Conservation (phyloP, 2,888 invertebrate species). For the Caenorhabditis japonica region DNA sequence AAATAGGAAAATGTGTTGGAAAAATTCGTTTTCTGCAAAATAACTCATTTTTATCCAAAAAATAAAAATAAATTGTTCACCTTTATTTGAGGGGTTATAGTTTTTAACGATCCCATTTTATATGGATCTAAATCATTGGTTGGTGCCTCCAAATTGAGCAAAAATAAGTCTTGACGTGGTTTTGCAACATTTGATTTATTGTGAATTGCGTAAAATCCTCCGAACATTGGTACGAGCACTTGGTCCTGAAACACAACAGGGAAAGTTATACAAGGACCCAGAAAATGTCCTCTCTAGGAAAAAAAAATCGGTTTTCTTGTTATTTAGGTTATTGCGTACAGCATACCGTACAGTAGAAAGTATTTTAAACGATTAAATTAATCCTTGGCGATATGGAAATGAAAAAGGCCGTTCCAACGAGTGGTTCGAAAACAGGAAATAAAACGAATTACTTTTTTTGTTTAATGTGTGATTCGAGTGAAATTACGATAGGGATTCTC, state of each 20-base stretch:
- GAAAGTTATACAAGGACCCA: too few species aligned
- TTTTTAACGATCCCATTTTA: neutral
- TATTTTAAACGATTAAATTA: too few species aligned
- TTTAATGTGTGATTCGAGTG: too few species aligned
- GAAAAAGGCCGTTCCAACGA: too few species aligned
- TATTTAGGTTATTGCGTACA: too few species aligned
- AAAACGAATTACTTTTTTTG: too few species aligned
- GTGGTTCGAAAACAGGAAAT: too few species aligned
- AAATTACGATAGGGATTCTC: too few species aligned
- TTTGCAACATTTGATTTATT: slow-evolving; percentile 7
- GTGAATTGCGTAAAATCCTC: slow-evolving; percentile 29
- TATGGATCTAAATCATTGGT: slow-evolving; percentile 27
- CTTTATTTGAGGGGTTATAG: slow-evolving; percentile 7
- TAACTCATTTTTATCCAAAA: neutral
- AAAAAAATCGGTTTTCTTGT: too few species aligned
- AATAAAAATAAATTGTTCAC: slow-evolving; percentile 1
- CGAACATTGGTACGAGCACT: slow-evolving; percentile 33
- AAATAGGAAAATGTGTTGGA: slow-evolving; percentile 30
- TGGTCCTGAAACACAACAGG: slow-evolving; percentile 27
- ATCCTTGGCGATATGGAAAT: too few species aligned
- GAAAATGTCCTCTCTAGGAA: too few species aligned
- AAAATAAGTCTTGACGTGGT: slow-evolving; percentile 26
- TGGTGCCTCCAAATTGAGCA: slow-evolving; percentile 15
- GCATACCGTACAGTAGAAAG: too few species aligned
- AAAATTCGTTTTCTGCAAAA: slow-evolving; percentile 4